Percentiles rank a stretch among this genome's conserved stretches.
These are phyloP conservation scores for Myripristis murdjan DNA, from an alignment of 2,797 vertebrate species.

Conservation along the genomic window DNA sequence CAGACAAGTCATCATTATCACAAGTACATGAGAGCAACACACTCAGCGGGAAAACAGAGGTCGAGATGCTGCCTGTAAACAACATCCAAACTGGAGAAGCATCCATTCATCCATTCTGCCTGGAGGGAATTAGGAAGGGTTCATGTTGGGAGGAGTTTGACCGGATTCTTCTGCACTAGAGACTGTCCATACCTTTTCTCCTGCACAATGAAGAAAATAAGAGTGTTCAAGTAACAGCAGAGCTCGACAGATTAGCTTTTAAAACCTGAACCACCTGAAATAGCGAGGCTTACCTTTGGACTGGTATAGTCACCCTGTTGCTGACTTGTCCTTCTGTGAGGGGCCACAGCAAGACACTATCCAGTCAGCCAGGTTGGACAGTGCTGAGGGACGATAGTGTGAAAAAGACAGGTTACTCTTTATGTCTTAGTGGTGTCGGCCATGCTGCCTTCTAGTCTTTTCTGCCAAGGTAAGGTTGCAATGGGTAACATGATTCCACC, in stretches of 20 bases:
- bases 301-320: slow-evolving; percentile 43
- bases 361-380: slow-evolving; percentile 57
- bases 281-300: slow-evolving; percentile 43
- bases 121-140: slow-evolving; percentile 31
- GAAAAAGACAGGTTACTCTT: slow-evolving; percentile 11
- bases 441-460: neutral
- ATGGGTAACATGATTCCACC: slow-evolving; percentile 49
- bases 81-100: neutral
- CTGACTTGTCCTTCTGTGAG: slow-evolving; percentile 31
- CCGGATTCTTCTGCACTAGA: slow-evolving; percentile 29
- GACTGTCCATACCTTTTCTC: slow-evolving; percentile 70
- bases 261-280: neutral
- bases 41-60: neutral
- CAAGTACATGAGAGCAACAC: slow-evolving; percentile 52
- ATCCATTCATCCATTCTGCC: slow-evolving; percentile 11
- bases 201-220: slow-evolving; percentile 45
- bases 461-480: slow-evolving; percentile 22
- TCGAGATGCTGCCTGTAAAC: neutral
- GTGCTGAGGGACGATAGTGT: slow-evolving; percentile 42
- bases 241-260: neutral
- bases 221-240: neutral
- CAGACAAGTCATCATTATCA: slow-evolving; percentile 79
- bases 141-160: slow-evolving; percentile 2
- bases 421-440: slow-evolving; percentile 25
- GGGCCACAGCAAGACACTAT: slow-evolving; percentile 64